A percentile compares a stretch with the other conserved stretches of the same genome.
Conservation (phyloP, 2,797 vertebrate genomes). For the Hafferia zeledoni region DNA sequence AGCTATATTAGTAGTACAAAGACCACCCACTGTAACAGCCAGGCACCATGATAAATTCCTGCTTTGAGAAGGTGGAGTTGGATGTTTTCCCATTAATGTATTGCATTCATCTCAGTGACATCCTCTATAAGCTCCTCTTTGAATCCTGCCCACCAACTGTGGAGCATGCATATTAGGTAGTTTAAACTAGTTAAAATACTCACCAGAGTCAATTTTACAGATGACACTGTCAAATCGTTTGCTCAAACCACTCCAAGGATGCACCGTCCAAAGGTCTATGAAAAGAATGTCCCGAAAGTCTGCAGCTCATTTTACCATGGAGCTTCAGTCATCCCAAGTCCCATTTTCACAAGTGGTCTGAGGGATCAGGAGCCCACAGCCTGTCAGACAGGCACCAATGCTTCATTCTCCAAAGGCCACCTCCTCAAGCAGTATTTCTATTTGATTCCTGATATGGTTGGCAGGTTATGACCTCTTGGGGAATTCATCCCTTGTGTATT, state of each 20-base stretch:
- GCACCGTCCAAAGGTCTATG: background rate
- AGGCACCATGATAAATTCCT: background rate
- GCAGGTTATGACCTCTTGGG: background rate
- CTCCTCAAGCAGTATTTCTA: background rate
- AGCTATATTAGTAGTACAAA: background rate
- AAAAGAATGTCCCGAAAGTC: background rate
- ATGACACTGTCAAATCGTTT: background rate
- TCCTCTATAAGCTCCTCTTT: background rate
- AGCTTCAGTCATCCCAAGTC: fast-evolving
- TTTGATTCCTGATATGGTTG: background rate
- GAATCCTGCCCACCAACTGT: background rate
- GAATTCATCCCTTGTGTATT: background rate
- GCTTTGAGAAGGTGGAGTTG: background rate
- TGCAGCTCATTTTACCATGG: background rate
- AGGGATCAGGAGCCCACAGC: background rate
- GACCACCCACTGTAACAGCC: background rate
- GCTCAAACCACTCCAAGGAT: background rate
- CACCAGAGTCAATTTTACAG: background rate
- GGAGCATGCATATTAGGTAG: fast-evolving
- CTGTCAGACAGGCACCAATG: background rate
- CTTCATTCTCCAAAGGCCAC: background rate
- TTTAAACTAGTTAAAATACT: background rate
- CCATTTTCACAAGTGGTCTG: background rate
- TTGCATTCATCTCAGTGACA: background rate
- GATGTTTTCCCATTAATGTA: background rate